Percentiles rank a stretch among this genome's conserved stretches.
phyloP scores from a whole-genome alignment of 2,113 vertebrate species.

The Piprites chloris region DNA sequence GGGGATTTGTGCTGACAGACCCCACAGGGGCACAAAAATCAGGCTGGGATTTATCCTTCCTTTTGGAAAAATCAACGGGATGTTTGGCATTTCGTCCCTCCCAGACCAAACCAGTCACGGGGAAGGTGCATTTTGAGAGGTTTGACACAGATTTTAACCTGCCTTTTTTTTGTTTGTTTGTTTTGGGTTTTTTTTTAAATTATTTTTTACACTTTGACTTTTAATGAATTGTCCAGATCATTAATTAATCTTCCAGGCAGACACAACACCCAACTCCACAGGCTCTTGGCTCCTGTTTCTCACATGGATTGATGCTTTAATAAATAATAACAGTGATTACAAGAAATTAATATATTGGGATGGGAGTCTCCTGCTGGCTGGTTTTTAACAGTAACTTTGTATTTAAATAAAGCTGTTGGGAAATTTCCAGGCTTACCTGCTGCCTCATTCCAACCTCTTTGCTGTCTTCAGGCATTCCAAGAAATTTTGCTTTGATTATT shows the following conservation, averaged over 20 bases:
- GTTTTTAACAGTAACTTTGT: not conserved
- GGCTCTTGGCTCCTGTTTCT: not conserved
- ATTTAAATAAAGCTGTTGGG: constrained; percentile 28
- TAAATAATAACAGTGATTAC: not conserved
- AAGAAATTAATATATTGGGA: constrained; percentile 17
- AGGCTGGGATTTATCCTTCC: not conserved
- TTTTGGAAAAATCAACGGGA: not conserved
- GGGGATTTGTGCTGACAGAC: not conserved
- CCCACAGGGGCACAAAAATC: too few species aligned
- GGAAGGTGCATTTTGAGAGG: not conserved
- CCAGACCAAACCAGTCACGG: not conserved
- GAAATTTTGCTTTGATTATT: not conserved
- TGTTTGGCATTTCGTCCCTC: not conserved
- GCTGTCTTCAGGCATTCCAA: not conserved
- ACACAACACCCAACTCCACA: not conserved
- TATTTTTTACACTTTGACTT: not conserved
- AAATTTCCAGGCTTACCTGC: not conserved
- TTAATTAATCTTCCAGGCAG: not conserved
- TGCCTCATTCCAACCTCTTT: not conserved
- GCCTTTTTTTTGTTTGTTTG: not conserved
- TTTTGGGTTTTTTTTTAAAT: not conserved
- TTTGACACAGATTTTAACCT: not conserved
- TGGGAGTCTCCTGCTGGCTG: not conserved
- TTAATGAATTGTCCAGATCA: not conserved
- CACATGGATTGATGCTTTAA: not conserved